Percentiles rank a stretch among this genome's conserved stretches.
Conservation (phyloP, 2,113 vertebrate species). For the Larimichthys polyactis region DNA sequence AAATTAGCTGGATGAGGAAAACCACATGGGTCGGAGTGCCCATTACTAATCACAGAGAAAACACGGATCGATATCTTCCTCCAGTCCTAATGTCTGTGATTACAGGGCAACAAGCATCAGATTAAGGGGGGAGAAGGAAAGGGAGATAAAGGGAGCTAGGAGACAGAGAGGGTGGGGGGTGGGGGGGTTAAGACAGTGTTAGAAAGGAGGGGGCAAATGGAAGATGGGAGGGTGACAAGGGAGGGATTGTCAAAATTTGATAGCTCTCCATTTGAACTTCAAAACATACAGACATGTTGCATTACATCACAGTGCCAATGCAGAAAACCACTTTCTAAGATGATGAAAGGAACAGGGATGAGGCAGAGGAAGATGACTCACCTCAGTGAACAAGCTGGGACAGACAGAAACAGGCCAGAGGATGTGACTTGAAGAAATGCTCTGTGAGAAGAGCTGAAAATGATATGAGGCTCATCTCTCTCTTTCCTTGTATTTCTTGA, state of each 20-base stretch:
- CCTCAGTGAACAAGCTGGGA: not conserved
- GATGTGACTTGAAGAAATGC: constrained; percentile 15
- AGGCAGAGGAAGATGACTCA: constrained; percentile 44
- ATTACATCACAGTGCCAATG: constrained; percentile 38
- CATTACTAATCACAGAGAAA: constrained; percentile 69
- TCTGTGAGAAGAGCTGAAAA: constrained; percentile 4
- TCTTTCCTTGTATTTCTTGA: not conserved
- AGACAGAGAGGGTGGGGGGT: too few species aligned
- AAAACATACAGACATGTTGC: constrained; percentile 50
- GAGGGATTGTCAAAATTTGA: constrained; percentile 33
- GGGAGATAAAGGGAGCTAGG: not conserved
- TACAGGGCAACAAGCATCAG: constrained; percentile 49
- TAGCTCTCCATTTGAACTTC: constrained; percentile 33
- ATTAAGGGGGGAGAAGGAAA: constrained; percentile 30
- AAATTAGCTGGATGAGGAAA: constrained; percentile 60
- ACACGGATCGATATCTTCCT: constrained; percentile 61
- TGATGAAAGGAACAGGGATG: constrained; percentile 9
- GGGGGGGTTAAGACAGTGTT: not conserved
- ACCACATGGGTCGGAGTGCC: constrained; percentile 58
- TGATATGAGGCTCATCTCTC: not conserved
- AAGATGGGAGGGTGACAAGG: constrained; percentile 3
- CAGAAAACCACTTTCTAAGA: constrained; percentile 42
- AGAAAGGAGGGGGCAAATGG: constrained; percentile 4
- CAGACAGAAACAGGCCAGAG: constrained; percentile 47
- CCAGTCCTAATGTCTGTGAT: constrained; percentile 63